A percentile compares a stretch with the other conserved stretches of the same genome.
These are phyloP conservation scores for Piaya cayana DNA, from an alignment of 2,113 vertebrate species.

Conservation along the genomic window DNA sequence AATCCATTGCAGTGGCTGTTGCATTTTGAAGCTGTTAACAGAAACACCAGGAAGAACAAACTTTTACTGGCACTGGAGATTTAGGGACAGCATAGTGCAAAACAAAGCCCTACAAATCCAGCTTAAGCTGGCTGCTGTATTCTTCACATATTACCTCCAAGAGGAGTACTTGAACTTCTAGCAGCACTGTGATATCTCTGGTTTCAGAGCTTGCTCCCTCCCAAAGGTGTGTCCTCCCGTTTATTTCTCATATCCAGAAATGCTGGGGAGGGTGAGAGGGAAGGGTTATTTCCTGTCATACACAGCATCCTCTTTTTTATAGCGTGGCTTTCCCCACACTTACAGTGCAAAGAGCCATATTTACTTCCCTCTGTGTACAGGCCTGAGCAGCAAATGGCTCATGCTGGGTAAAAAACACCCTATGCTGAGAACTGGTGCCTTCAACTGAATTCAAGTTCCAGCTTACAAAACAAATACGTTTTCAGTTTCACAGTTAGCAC, in stretches of 20 bases:
- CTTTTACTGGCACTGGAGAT: not conserved
- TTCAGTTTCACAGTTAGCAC: not conserved
- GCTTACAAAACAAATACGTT: not conserved
- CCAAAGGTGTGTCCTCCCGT: not conserved
- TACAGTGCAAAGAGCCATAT: not conserved
- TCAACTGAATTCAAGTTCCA: not conserved
- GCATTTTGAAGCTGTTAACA: not conserved
- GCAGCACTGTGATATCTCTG: not conserved
- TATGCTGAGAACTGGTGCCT: not conserved
- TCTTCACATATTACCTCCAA: not conserved
- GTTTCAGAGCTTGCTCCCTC: not conserved
- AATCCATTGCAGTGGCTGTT: not conserved
- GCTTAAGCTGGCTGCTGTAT: not conserved
- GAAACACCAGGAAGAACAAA: not conserved
- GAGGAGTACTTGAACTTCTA: not conserved
- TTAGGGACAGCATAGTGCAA: not conserved
- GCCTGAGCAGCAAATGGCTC: not conserved
- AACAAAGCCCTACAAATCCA: not conserved
- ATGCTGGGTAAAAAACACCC: not conserved
- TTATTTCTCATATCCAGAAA: conserved; percentile 12
- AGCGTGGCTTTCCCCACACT: not conserved
- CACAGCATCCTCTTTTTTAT: conserved; percentile 22
- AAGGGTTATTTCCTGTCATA: not conserved
- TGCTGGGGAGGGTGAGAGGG: not conserved
- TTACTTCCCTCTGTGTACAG: not conserved